Evolutionary conservation across 2,888 invertebrate species (phyloP).

Genomic region (Platynereis dumerilii): DNA sequence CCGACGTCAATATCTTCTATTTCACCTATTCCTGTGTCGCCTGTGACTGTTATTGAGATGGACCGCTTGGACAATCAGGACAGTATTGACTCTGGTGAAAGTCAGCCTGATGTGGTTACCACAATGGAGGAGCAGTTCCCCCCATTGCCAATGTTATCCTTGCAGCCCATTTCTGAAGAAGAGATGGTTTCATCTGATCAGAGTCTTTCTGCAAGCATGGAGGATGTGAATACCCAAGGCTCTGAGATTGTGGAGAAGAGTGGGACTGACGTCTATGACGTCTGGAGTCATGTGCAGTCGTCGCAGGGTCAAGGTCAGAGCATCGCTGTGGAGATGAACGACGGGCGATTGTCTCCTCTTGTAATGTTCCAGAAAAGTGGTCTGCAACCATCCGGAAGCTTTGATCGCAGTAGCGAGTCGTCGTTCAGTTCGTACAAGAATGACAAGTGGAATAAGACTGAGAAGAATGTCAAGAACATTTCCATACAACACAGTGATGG

Average conservation of each 20-base stretch:
- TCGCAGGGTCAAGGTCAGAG: background rate
- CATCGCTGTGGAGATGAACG: conserved; percentile 11
- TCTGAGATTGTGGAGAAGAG: background rate
- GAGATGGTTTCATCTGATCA: conserved; percentile 16
- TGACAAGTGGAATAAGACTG: background rate
- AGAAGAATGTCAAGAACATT: background rate
- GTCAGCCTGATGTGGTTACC: background rate
- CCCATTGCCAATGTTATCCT: background rate
- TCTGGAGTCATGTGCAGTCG: background rate
- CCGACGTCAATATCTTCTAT: conserved; percentile 8
- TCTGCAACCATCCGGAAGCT: background rate
- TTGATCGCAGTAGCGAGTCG: background rate
- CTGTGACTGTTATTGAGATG: conserved; percentile 56
- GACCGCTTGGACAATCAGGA: conserved; percentile 53
- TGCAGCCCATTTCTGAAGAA: conserved; percentile 23
- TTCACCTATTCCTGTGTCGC: conserved; percentile 37
- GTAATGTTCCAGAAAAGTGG: conserved; percentile 2
- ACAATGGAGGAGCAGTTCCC: background rate
- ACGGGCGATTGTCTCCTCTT: conserved; percentile 16
- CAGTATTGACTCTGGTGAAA: conserved; percentile 40
- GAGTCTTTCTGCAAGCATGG: conserved; percentile 7
- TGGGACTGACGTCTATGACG: background rate
- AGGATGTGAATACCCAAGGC: background rate
- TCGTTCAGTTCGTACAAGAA: conserved; percentile 1
- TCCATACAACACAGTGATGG: conserved; percentile 19